Evolutionary conservation across 2,888 invertebrate genomes (phyloP), one percentile per base, ranked within the genome.

Genomic region (Cantharis rustica): DNA sequence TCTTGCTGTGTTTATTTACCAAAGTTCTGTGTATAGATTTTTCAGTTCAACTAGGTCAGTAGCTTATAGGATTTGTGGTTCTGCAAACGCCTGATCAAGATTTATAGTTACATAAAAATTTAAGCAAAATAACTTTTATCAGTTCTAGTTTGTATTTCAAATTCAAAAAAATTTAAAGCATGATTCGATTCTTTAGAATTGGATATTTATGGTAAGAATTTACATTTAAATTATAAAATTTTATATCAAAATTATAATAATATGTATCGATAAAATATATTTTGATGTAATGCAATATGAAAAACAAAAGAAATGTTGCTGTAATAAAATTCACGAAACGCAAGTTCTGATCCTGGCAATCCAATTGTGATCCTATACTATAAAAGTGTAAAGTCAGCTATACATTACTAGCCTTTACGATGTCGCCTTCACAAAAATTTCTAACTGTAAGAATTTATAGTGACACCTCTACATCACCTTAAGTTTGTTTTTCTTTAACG

Each of bases 351-450:
- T 75, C 77, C 68, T 23, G n/a, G 72, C 77, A 77, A 77, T 75
- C 74, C 77, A 78, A 78, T 77, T 75, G 74, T 78, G 78, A 75
- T 75, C 75, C 78, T 73, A 78, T 78, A 72, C 76, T 76, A 77
- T 78, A 78, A 78, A 78, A 78, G 79, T 80, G 79, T 78, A 77
- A 78, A 78, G 76, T 80, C 79, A 80, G 79, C 79, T 80, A 76
- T 76, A 80, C 79, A 80, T 80, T 76, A 78, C 77, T 79, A 73
- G 75, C 79, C 76, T 79, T 80, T 80, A 80, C 79, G 76, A 76
- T 75, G 72, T 72, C 70, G 64, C 74, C 78, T 77, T 75, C 75
- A 26, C 75, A 78, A 78, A 77, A 78, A 69, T 78, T 75, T 66
- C 68, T 70, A 47, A 75, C 73, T 27, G 61, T 17, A 72, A 69